phyloP scores from a whole-genome alignment of 2,797 vertebrate genomes.

The Onychomys torridus region DNA sequence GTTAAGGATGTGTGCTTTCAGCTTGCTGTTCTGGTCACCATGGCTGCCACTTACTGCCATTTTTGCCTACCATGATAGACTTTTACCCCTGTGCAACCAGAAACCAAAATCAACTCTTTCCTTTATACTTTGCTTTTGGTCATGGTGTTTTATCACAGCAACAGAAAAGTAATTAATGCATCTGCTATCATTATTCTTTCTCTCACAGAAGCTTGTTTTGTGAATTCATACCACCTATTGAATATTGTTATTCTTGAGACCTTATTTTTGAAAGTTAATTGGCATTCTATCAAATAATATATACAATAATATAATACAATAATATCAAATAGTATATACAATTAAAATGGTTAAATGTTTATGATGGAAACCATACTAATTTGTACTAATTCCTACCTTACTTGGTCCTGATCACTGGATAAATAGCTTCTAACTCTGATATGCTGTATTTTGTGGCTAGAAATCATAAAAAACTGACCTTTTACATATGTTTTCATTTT shows the following conservation, averaged over 20 bases:
- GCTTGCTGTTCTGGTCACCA: neutral
- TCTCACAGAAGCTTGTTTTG: neutral
- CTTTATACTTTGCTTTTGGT: neutral
- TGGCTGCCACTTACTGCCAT: neutral
- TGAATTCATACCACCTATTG: neutral
- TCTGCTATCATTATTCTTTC: neutral
- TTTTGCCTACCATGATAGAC: neutral
- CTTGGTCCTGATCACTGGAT: neutral
- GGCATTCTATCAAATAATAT: conserved; percentile 3
- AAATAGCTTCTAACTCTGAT: neutral
- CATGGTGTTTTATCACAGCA: neutral
- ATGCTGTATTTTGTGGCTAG: neutral
- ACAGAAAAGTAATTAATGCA: neutral
- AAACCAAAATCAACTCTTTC: neutral
- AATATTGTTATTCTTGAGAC: conserved; percentile 22
- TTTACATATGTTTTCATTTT: neutral
- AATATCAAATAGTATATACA: too few species aligned
- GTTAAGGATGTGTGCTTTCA: neutral
- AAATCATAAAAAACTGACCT: neutral
- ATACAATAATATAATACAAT: too few species aligned
- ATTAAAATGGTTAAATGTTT: neutral
- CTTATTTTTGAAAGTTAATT: conserved; percentile 1
- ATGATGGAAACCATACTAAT: neutral
- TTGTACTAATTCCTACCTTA: neutral
- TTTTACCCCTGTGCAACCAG: neutral